A percentile compares a stretch with the other conserved stretches of the same genome.
Evolutionary conservation across 2,888 invertebrate genomes (phyloP).

Genomic region (Microplitis deprimator): DNA sequence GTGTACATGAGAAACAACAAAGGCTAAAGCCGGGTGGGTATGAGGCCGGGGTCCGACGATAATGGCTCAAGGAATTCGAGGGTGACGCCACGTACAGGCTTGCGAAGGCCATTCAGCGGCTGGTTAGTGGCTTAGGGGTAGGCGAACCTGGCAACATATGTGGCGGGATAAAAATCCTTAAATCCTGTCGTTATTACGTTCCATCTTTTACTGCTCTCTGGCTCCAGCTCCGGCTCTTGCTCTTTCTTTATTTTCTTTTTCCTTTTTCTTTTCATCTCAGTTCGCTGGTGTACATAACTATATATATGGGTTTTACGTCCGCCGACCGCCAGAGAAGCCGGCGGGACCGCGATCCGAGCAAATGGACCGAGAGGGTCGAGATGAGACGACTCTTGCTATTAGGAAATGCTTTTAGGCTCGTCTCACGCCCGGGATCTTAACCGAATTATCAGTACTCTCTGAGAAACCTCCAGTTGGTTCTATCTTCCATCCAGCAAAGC

Average conservation of each 20-base stretch:
- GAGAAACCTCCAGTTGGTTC: slow-evolving; percentile 42
- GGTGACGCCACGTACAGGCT: slow-evolving; percentile 37
- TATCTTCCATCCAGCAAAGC: slow-evolving; percentile 24
- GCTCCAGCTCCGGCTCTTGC: slow-evolving; percentile 2
- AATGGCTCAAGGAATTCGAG: slow-evolving; percentile 51
- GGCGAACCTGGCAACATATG: slow-evolving; percentile 50
- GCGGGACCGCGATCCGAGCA: slow-evolving; percentile 28
- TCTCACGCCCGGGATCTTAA: slow-evolving; percentile 39
- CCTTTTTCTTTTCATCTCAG: slow-evolving; percentile 30
- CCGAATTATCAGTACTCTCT: slow-evolving; percentile 38
- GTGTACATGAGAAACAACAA: slow-evolving; percentile 5
- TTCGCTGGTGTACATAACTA: not conserved
- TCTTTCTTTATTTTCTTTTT: slow-evolving; percentile 29
- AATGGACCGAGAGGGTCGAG: slow-evolving; percentile 14
- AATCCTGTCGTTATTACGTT: slow-evolving; percentile 24
- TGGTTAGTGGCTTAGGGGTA: slow-evolving; percentile 36
- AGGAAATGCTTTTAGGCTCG: slow-evolving; percentile 53
- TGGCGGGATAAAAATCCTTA: slow-evolving; percentile 48
- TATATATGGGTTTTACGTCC: not conserved
- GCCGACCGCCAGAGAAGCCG: slow-evolving; percentile 30
- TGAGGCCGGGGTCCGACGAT: slow-evolving; percentile 38
- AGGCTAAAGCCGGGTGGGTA: slow-evolving; percentile 29
- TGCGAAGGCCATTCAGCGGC: slow-evolving; percentile 41
- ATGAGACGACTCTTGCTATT: slow-evolving; percentile 39
- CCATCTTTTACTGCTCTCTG: slow-evolving; percentile 5